Evolutionary conservation across 2,888 invertebrate species (phyloP).

Genomic region (Hecatera dysodea): DNA sequence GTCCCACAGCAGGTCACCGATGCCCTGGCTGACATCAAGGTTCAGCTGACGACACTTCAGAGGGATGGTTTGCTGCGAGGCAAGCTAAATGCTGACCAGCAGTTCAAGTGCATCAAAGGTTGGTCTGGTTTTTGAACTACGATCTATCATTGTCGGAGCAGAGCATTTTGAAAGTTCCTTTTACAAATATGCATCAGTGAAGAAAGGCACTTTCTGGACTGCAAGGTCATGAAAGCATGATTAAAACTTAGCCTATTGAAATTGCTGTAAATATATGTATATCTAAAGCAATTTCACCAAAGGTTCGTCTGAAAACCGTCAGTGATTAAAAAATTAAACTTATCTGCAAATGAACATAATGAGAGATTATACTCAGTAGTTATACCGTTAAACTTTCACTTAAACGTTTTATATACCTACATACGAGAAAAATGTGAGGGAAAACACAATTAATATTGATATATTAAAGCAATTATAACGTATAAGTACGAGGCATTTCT

Average conservation of each 20-base stretch:
- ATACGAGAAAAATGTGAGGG: not conserved
- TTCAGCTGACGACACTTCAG: constrained; percentile 94
- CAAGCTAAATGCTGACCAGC: constrained; percentile 93
- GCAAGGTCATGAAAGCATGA: too few species aligned
- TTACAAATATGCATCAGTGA: not conserved
- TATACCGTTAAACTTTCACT: too few species aligned
- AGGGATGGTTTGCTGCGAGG: constrained; percentile 94
- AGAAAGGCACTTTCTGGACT: not conserved
- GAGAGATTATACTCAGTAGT: too few species aligned
- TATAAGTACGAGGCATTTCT: not conserved
- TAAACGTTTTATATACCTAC: too few species aligned
- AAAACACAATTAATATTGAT: too few species aligned
- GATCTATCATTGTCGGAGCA: not conserved
- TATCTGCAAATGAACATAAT: too few species aligned
- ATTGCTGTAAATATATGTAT: too few species aligned
- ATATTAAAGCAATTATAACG: not conserved
- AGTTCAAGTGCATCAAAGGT: constrained; percentile 95
- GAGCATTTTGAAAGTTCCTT: not conserved
- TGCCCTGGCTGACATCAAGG: constrained; percentile 94
- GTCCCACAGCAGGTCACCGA: constrained; percentile 93
- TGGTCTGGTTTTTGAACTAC: not conserved
- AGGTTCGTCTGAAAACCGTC: too few species aligned
- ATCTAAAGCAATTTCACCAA: too few species aligned
- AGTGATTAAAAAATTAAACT: too few species aligned
- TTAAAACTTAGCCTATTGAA: too few species aligned